Percentiles rank a stretch among this genome's conserved stretches.
These are phyloP conservation scores for Channa maculata DNA, from an alignment of 2,113 vertebrate genomes.

Conservation along the genomic window DNA sequence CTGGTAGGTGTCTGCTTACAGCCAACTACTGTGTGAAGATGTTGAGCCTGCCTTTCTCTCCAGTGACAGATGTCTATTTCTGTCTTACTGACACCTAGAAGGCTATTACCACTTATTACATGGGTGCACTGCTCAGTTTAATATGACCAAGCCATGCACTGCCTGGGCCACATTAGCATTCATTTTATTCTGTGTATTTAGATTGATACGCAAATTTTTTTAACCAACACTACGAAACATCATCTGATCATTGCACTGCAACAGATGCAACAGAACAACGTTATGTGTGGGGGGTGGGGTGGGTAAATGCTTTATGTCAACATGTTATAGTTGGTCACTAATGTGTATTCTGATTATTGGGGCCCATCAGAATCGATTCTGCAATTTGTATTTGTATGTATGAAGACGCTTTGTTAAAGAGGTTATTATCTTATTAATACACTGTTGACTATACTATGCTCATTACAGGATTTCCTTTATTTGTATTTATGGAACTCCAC, in stretches of 20 bases:
- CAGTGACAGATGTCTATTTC: constrained; percentile 68
- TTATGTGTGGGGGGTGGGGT: neutral
- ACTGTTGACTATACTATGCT: constrained; percentile 5
- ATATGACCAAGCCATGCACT: constrained; percentile 21
- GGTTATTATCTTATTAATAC: neutral
- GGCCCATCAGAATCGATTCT: neutral
- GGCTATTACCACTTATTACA: constrained; percentile 38
- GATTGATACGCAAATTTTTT: neutral
- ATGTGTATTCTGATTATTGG: neutral
- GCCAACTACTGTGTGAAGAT: constrained; percentile 51
- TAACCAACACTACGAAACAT: neutral
- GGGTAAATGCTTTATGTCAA: too few relatives aligned
- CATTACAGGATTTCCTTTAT: constrained; percentile 5
- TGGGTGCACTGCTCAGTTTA: constrained; percentile 25
- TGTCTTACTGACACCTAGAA: constrained; percentile 50
- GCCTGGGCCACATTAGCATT: neutral
- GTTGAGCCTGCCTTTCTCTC: constrained; percentile 38
- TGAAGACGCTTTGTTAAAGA: neutral
- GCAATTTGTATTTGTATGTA: neutral
- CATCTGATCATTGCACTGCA: constrained; percentile 30
- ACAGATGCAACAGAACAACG: constrained; percentile 32
- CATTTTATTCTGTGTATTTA: neutral
- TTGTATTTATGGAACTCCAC: constrained; percentile 13
- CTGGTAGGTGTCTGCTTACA: constrained; percentile 66
- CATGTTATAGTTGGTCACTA: neutral